Percentiles rank a stretch among this genome's conserved stretches.
These are phyloP conservation scores for Drosophila mimetica DNA, from an alignment of 2,888 invertebrate genomes.

Conservation along the genomic window DNA sequence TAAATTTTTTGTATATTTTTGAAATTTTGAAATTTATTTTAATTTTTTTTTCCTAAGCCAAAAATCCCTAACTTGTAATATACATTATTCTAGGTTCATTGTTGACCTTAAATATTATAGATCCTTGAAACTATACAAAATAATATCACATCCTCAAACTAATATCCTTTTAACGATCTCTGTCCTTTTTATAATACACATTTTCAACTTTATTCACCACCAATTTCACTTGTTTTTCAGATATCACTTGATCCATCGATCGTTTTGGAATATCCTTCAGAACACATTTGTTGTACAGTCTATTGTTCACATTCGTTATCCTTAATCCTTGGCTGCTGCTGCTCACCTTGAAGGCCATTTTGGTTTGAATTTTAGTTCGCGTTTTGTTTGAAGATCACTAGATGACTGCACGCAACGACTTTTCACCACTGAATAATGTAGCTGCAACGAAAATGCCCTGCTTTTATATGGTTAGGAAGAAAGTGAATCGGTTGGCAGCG, in stretches of 20 bases:
- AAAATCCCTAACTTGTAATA: not conserved
- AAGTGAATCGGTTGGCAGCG: conserved; percentile 75
- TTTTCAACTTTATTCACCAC: not conserved
- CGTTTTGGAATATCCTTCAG: conserved; percentile 12
- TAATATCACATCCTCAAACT: not conserved
- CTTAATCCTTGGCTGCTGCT: conserved; percentile 47
- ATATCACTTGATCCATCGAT: conserved; percentile 12
- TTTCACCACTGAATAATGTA: conserved; percentile 85
- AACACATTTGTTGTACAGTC: conserved; percentile 29
- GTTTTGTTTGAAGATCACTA: conserved; percentile 67
- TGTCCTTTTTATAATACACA: not conserved
- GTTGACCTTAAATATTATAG: not conserved
- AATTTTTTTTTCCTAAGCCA: too few species aligned
- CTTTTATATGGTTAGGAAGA: conserved; percentile 85
- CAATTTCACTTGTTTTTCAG: not conserved
- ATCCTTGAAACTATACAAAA: not conserved
- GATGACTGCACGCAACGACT: conserved; percentile 82
- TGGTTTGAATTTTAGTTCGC: conserved; percentile 46
- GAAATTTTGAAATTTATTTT: too few species aligned
- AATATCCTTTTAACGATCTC: conserved; percentile 9
- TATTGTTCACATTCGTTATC: conserved; percentile 50
- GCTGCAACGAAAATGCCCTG: conserved; percentile 81
- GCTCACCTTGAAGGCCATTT: conserved; percentile 83
- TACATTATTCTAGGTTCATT: too few species aligned
- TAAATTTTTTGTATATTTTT: too few species aligned